Percentiles rank a stretch among this genome's conserved stretches.
These are phyloP conservation scores for Chrysolina haemoptera DNA, from an alignment of 2,888 invertebrate species.

Conservation along the genomic window DNA sequence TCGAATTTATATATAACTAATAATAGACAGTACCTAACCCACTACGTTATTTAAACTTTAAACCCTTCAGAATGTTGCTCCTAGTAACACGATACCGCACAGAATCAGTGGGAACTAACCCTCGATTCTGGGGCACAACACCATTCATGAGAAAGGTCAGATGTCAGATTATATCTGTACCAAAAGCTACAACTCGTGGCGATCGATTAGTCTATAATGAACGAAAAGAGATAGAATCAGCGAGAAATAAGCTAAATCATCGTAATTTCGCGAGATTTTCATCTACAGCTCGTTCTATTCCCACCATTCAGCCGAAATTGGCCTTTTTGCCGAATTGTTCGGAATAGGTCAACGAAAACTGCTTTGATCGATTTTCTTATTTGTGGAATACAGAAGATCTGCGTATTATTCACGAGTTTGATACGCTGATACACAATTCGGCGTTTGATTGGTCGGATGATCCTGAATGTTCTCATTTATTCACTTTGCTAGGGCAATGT, in stretches of 20 bases:
- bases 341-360: slow-evolving; percentile 13
- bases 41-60: too few relatives aligned
- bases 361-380: slow-evolving; percentile 37
- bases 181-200: slow-evolving; percentile 1
- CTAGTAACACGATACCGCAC: neutral
- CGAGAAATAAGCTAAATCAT: slow-evolving; percentile 1
- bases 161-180: slow-evolving; percentile 16
- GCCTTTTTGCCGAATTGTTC: slow-evolving; percentile 10
- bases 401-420: slow-evolving; percentile 33
- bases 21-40: too few relatives aligned
- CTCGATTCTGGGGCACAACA: slow-evolving; percentile 2
- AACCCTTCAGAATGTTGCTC: too few relatives aligned
- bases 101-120: neutral
- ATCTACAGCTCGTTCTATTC: neutral
- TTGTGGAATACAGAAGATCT: slow-evolving; percentile 30
- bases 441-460: slow-evolving; percentile 14
- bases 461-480: neutral
- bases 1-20: neutral
- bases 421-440: slow-evolving; percentile 28
- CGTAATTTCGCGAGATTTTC: neutral
- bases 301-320: neutral
- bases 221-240: neutral
- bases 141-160: slow-evolving; percentile 14
- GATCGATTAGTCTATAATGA: slow-evolving; percentile 13
- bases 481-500: neutral